A percentile compares a stretch with the other conserved stretches of the same genome.
Evolutionary conservation across 2,888 invertebrate genomes (phyloP).

Genomic region (Abrostola triplasia): DNA sequence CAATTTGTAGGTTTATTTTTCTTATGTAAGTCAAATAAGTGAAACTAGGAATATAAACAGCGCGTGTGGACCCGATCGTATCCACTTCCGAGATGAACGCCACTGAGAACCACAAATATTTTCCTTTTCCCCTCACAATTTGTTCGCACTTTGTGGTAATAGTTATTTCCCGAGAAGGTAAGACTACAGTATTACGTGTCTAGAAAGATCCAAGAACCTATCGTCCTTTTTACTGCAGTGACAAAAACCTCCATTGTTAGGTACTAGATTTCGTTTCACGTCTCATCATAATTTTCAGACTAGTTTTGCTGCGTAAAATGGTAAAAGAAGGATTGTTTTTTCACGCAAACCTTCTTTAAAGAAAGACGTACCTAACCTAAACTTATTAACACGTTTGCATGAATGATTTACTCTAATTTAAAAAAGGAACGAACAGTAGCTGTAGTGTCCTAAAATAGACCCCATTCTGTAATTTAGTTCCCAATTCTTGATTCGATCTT

Average conservation of each 20-base stretch:
- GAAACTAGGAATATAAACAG: conserved; percentile 46
- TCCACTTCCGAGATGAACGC: conserved; percentile 50
- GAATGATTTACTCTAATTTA: conserved; percentile 22
- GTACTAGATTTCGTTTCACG: conserved; percentile 8
- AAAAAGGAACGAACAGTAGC: neutral
- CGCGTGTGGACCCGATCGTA: conserved; percentile 40
- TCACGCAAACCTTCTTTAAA: conserved; percentile 29
- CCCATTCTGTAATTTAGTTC: too few relatives aligned
- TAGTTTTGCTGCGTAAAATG: conserved; percentile 12
- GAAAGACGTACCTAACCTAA: conserved; percentile 41
- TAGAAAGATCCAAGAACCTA: conserved; percentile 14
- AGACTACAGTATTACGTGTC: conserved; percentile 29
- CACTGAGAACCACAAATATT: conserved; percentile 48
- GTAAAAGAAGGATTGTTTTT: conserved; percentile 27
- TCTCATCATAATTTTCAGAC: conserved; percentile 16
- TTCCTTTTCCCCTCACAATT: conserved; percentile 41
- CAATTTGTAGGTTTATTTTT: conserved; percentile 47
- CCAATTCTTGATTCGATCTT: too few relatives aligned
- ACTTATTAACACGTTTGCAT: conserved; percentile 52
- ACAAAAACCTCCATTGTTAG: conserved; percentile 8
- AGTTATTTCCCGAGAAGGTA: conserved; percentile 36
- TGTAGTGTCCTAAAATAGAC: too few relatives aligned
- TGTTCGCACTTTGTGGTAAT: conserved; percentile 45
- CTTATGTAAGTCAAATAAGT: conserved; percentile 54
- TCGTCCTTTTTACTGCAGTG: conserved; percentile 18